Evolutionary conservation across 2,113 vertebrate species (phyloP).

Genomic region (Anoura caudifer): DNA sequence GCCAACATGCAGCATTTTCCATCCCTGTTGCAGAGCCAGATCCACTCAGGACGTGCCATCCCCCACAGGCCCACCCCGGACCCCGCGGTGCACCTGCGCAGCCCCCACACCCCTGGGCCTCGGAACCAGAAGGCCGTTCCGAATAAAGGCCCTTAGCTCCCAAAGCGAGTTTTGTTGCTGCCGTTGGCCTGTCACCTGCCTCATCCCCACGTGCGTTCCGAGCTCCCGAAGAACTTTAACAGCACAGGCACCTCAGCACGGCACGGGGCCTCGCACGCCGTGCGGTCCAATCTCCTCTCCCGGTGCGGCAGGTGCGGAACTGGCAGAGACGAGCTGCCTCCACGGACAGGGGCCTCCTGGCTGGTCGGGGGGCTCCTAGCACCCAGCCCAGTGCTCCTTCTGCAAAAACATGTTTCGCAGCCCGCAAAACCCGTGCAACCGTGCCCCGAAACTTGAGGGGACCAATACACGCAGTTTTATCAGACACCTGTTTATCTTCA

Average conservation of each 20-base stretch:
- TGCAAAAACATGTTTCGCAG: not conserved
- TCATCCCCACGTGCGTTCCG: not conserved
- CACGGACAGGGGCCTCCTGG: not conserved
- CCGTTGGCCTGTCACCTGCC: not conserved
- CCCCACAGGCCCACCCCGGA: not conserved
- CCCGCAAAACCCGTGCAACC: not conserved
- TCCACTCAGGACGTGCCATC: not conserved
- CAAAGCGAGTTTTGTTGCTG: not conserved
- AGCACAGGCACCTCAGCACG: not conserved
- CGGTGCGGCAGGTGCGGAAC: not conserved
- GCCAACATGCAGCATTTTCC: not conserved
- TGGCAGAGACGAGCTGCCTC: not conserved
- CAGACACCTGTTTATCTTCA: not conserved
- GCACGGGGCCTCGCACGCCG: not conserved
- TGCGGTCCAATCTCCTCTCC: not conserved
- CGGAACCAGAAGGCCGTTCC: not conserved
- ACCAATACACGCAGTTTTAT: not conserved
- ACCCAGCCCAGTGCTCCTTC: not conserved
- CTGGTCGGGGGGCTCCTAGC: not conserved
- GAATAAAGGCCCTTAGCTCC: not conserved
- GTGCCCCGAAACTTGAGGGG: not conserved
- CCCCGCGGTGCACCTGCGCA: not conserved
- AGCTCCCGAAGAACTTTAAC: not conserved
- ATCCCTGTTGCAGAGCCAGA: not conserved
- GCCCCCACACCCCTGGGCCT: not conserved